These are phyloP conservation scores for Drosophila setosimentum DNA, from an alignment of 2,888 invertebrate species.

Conservation along the genomic window DNA sequence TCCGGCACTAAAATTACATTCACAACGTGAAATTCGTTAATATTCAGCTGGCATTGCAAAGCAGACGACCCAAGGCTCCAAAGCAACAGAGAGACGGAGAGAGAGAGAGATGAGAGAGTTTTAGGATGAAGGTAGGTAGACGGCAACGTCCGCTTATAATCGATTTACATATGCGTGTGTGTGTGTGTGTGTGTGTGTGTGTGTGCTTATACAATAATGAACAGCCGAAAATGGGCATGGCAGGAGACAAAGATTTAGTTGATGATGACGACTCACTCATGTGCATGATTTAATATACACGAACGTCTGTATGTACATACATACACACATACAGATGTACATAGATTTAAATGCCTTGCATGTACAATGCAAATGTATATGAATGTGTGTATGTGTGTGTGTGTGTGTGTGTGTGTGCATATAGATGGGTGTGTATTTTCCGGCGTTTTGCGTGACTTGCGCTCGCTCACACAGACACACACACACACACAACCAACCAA, in stretches of 20 bases:
- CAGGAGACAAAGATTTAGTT: slow-evolving; percentile 36
- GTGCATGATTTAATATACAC: slow-evolving; percentile 34
- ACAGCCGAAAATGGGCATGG: slow-evolving; percentile 42
- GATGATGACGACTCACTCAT: slow-evolving; percentile 36
- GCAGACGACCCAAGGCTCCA: slow-evolving; percentile 36
- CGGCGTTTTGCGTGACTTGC: slow-evolving; percentile 35
- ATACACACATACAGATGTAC: not conserved
- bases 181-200: slow-evolving; percentile 1
- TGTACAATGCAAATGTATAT: slow-evolving; percentile 7
- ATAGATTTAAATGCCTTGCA: slow-evolving; percentile 1
- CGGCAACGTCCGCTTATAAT: slow-evolving; percentile 32
- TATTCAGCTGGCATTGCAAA: slow-evolving; percentile 63
- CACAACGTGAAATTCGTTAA: slow-evolving; percentile 55
- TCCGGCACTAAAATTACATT: slow-evolving; percentile 54
- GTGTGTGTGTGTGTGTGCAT: not conserved
- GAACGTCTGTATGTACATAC: not conserved
- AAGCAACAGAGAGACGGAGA: slow-evolving; percentile 2
- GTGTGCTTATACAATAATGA: slow-evolving; percentile 30
- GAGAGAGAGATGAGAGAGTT: not conserved
- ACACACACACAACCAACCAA: no score
- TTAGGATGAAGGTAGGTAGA: slow-evolving; percentile 38
- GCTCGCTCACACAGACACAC: slow-evolving; percentile 7
- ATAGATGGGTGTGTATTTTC: slow-evolving; percentile 60
- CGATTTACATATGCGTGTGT: slow-evolving; percentile 29
- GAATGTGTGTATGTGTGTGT: not conserved